A percentile compares a stretch with the other conserved stretches of the same genome.
phyloP scores from a whole-genome alignment of 2,888 invertebrate species.

The Fabriciana adippe region DNA sequence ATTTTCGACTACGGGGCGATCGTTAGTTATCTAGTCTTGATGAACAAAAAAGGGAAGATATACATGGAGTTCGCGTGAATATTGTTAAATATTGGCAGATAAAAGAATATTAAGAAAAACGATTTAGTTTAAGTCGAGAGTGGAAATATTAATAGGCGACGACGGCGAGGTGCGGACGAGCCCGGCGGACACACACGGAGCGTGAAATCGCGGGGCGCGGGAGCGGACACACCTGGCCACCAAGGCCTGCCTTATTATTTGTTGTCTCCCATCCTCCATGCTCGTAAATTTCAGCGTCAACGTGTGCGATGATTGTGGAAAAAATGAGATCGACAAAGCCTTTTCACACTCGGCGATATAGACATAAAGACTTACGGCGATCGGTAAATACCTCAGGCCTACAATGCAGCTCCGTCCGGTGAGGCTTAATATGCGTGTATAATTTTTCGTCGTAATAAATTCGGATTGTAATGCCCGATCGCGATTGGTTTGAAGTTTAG shows the following conservation, averaged over 20 bases:
- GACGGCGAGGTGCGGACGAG: slow-evolving; percentile 46
- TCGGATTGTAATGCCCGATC: slow-evolving; percentile 75
- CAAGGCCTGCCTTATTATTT: slow-evolving; percentile 73
- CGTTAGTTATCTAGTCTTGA: too few species aligned
- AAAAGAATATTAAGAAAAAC: slow-evolving; percentile 12
- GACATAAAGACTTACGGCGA: slow-evolving; percentile 64
- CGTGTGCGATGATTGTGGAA: slow-evolving; percentile 79
- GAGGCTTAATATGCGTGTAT: slow-evolving; percentile 74
- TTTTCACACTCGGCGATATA: slow-evolving; percentile 70
- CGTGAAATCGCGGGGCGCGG: slow-evolving; percentile 78
- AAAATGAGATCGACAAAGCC: slow-evolving; percentile 75
- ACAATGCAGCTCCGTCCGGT: slow-evolving; percentile 59
- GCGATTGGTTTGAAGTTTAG: slow-evolving; percentile 70
- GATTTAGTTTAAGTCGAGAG: slow-evolving; percentile 41
- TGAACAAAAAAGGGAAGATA: too few species aligned
- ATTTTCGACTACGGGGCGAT: too few species aligned
- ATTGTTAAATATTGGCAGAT: background rate
- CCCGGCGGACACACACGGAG: slow-evolving; percentile 71
- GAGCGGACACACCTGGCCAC: slow-evolving; percentile 73
- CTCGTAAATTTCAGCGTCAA: slow-evolving; percentile 81
- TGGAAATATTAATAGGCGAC: slow-evolving; percentile 76
- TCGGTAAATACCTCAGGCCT: slow-evolving; percentile 49
- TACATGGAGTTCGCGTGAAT: too few species aligned
- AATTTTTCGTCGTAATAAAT: slow-evolving; percentile 81
- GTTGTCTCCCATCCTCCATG: slow-evolving; percentile 79